phyloP scores from a whole-genome alignment of 2,113 vertebrate species.

The Labrus mixtus region DNA sequence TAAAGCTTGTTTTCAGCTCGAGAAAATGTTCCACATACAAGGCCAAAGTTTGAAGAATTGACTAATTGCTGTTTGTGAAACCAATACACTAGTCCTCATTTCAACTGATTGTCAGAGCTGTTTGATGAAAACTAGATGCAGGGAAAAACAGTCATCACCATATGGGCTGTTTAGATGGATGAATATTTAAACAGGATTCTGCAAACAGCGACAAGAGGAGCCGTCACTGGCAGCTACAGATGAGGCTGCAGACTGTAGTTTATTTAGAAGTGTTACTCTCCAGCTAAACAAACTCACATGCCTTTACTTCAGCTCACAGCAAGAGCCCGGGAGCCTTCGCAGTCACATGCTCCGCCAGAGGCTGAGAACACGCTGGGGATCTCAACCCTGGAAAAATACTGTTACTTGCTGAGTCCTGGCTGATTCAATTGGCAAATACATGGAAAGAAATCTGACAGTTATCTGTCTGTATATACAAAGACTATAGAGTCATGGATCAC shows the following conservation, averaged over 20 bases:
- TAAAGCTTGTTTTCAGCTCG: not conserved
- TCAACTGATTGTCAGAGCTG: not conserved
- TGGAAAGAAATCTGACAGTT: not conserved
- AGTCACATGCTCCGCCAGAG: slow-evolving; percentile 74
- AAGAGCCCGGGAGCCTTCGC: slow-evolving; percentile 45
- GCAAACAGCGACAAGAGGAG: not conserved
- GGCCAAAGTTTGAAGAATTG: not conserved
- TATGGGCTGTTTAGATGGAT: slow-evolving; percentile 11
- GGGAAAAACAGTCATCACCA: not conserved
- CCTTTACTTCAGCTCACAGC: slow-evolving; percentile 69
- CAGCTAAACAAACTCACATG: slow-evolving; percentile 83
- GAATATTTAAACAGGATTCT: slow-evolving; percentile 44
- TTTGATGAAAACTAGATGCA: not conserved
- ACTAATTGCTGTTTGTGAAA: not conserved
- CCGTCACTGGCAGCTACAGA: slow-evolving; percentile 24
- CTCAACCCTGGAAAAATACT: slow-evolving; percentile 47
- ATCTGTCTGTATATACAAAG: not conserved
- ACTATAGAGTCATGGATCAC: not conserved
- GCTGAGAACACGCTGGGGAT: slow-evolving; percentile 38
- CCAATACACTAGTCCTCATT: not conserved
- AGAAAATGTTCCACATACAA: not conserved
- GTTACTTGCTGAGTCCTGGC: slow-evolving; percentile 22
- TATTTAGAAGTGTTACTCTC: slow-evolving; percentile 42
- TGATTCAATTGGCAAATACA: slow-evolving; percentile 11
- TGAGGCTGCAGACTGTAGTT: slow-evolving; percentile 3